Evolutionary conservation across 2,888 invertebrate genomes (phyloP).

Genomic region (Teinopalpus imperialis): DNA sequence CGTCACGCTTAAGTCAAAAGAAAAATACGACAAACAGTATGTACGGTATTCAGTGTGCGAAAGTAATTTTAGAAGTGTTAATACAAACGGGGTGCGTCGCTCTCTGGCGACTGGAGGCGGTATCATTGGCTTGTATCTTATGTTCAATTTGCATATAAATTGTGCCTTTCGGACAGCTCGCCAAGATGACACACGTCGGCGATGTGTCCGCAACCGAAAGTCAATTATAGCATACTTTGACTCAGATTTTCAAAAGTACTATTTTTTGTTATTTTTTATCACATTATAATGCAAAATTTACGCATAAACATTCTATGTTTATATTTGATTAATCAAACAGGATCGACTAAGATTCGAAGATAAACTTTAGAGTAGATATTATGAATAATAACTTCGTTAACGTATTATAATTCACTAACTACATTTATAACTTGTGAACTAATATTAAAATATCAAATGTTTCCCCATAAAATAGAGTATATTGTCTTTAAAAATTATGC

Average conservation of each 20-base stretch:
- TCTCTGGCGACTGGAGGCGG: constrained; percentile 40
- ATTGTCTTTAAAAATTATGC: constrained; percentile 26
- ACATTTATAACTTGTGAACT: too few species aligned
- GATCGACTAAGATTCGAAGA: too few species aligned
- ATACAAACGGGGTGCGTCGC: constrained; percentile 51
- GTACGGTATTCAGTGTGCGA: constrained; percentile 52
- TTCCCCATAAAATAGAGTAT: not conserved
- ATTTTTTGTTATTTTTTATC: not conserved
- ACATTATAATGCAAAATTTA: not conserved
- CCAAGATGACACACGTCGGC: constrained; percentile 73
- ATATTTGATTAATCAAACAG: too few species aligned
- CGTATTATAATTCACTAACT: too few species aligned
- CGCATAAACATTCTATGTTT: too few species aligned
- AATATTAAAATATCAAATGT: too few species aligned
- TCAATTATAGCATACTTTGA: constrained; percentile 52
- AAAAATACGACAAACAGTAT: constrained; percentile 34
- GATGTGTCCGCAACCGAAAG: constrained; percentile 45
- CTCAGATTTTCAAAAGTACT: constrained; percentile 16
- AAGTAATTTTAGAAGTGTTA: constrained; percentile 73
- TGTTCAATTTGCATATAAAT: constrained; percentile 80
- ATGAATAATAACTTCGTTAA: too few species aligned
- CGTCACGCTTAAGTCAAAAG: constrained; percentile 27
- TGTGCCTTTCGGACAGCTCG: constrained; percentile 76
- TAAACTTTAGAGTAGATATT: too few species aligned
- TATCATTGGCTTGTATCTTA: constrained; percentile 74